Evolutionary conservation across 2,113 vertebrate species (phyloP).

Genomic region (Pseudolaguvia tuberculata): DNA sequence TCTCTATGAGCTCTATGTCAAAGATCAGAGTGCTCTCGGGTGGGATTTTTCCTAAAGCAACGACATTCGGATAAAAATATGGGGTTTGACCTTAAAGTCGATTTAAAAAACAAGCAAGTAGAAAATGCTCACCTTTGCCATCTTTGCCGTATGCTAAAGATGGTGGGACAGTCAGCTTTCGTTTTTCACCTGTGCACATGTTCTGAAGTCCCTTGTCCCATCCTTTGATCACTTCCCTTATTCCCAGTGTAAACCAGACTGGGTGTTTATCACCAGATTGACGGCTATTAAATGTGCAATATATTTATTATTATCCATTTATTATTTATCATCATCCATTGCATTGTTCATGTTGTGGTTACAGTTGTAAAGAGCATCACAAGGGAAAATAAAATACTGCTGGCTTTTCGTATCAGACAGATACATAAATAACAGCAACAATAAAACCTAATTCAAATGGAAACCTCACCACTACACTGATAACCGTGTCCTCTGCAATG

Average conservation of each 20-base stretch:
- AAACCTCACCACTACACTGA: too few species aligned
- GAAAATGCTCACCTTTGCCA: slow-evolving; percentile 80
- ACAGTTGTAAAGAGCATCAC: neutral
- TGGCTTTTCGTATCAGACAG: too few species aligned
- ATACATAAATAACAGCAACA: too few species aligned
- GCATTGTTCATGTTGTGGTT: neutral
- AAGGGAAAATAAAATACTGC: neutral
- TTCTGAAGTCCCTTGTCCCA: slow-evolving; percentile 89
- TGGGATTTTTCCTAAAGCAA: slow-evolving; percentile 85
- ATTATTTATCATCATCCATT: too few species aligned
- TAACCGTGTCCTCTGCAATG: too few species aligned
- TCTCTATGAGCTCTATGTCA: slow-evolving; percentile 86
- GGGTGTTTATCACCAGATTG: slow-evolving; percentile 82
- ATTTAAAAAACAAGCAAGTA: neutral
- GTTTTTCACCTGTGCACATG: slow-evolving; percentile 90
- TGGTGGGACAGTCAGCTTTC: slow-evolving; percentile 83
- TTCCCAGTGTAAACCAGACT: slow-evolving; percentile 93
- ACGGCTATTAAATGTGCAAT: slow-evolving; percentile 67
- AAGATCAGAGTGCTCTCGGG: slow-evolving; percentile 92
- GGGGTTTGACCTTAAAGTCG: neutral
- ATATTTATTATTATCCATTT: too few species aligned
- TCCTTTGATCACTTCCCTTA: slow-evolving; percentile 82
- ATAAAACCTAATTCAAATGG: too few species aligned
- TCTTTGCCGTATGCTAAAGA: slow-evolving; percentile 91
- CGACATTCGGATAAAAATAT: neutral